Conservation (phyloP, 2,113 vertebrate genomes). For the rat (Rattus norvegicus) region GRCr8 NC_086033.1:45410501-45411000, state of each 20-base stretch:
- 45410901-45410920: neutral
- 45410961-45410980: neutral
- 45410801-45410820: neutral
- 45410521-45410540: neutral
- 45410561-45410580: neutral
- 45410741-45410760: neutral
- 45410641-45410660: neutral
- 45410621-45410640: neutral
- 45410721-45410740: neutral
- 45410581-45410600: neutral
- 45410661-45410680: neutral
- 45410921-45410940: neutral
- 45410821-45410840: neutral
- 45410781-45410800: neutral
- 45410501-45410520: neutral
- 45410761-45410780: rapidly evolving
- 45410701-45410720: neutral
- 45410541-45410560: neutral
- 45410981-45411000: neutral
- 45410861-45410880: conserved; percentile 10
- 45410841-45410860: neutral
- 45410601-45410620: conserved; percentile 28
- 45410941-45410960: neutral
- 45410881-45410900: neutral
- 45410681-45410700: neutral